Evolutionary conservation across 2,888 invertebrate genomes (phyloP).

Genomic region (Conops quadrifasciatus): DNA sequence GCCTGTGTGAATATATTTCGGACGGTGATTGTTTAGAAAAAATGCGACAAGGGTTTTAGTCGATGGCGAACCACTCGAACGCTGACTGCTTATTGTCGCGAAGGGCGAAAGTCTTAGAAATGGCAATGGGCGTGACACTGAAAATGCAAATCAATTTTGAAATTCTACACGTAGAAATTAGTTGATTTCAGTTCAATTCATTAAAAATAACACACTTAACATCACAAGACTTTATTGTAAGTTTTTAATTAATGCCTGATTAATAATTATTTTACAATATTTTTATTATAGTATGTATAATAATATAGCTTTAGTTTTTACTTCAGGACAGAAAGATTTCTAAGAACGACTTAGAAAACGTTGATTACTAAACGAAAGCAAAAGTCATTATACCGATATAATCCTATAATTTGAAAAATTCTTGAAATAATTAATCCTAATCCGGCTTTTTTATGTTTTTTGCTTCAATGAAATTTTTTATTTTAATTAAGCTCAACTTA

Average conservation of each 20-base stretch:
- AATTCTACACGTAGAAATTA: not conserved
- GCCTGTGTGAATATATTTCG: conserved; percentile 37
- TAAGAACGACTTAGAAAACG: too few species aligned
- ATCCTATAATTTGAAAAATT: too few species aligned
- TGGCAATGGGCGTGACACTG: conserved; percentile 23
- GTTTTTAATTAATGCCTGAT: too few species aligned
- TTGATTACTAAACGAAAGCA: too few species aligned
- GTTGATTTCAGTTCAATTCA: too few species aligned
- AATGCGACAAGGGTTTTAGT: not conserved
- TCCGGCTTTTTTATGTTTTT: not conserved
- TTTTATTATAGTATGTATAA: too few species aligned
- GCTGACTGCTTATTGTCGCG: conserved; percentile 6
- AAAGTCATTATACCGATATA: too few species aligned
- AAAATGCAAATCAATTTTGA: conserved; percentile 28
- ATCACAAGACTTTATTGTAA: not conserved
- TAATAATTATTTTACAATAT: too few species aligned
- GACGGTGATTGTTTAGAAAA: conserved; percentile 24
- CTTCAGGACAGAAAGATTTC: too few species aligned
- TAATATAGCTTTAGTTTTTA: too few species aligned
- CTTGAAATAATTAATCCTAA: not conserved
- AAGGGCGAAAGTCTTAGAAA: conserved; percentile 17
- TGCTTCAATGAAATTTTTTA: not conserved
- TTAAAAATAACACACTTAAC: too few species aligned
- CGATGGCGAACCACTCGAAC: not conserved
- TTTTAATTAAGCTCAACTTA: too few species aligned